Evolutionary conservation across 2,888 invertebrate species (phyloP).

Genomic region (Callyntrura guangdongensis): DNA sequence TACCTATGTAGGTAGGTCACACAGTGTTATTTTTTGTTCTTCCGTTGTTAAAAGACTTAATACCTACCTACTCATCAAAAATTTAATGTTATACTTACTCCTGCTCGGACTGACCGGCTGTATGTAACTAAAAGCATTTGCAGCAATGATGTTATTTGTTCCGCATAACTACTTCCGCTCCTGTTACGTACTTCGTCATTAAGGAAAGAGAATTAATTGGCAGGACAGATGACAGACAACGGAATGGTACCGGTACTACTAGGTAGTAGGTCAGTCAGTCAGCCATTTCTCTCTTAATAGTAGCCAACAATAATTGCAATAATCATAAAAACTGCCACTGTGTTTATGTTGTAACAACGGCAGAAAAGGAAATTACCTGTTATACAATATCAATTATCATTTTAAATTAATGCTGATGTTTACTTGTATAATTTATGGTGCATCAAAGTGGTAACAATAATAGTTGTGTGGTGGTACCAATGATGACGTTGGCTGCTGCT

Average conservation of each 20-base stretch:
- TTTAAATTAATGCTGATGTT: slow-evolving; percentile 22
- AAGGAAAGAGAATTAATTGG: neutral
- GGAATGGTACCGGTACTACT: neutral
- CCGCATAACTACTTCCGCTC: neutral
- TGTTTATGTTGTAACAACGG: neutral
- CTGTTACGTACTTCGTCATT: neutral
- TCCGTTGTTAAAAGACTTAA: too few relatives aligned
- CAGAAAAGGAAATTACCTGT: slow-evolving; percentile 40
- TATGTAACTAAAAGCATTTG: too few relatives aligned
- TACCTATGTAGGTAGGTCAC: neutral
- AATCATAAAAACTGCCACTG: neutral
- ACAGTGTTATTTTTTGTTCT: neutral
- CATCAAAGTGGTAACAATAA: neutral
- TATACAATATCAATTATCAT: slow-evolving; percentile 16
- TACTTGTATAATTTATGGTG: slow-evolving; percentile 16
- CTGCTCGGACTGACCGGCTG: neutral
- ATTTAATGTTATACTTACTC: neutral
- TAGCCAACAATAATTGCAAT: neutral
- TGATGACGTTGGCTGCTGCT: too few relatives aligned
- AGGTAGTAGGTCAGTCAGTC: slow-evolving; percentile 32
- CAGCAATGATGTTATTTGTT: too few relatives aligned
- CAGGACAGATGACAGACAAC: neutral
- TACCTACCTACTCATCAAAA: too few relatives aligned
- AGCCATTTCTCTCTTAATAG: neutral
- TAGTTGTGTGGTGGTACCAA: neutral